Base-by-base conservation (phyloP, 92 coral and sea anemone species). In the Phenganax stokvisi region DNA sequence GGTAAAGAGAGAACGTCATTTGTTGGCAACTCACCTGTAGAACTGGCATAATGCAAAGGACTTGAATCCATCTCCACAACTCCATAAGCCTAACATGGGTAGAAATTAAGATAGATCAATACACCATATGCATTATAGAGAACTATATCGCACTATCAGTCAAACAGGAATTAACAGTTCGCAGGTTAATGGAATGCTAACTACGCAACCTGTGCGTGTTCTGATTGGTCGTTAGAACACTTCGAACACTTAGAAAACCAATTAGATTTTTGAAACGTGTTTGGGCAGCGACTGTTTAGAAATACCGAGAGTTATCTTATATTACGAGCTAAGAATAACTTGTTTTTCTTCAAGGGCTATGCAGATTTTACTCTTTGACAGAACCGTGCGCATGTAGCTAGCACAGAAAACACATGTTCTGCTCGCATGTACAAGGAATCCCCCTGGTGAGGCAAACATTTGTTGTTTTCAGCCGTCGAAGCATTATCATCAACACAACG, bases 41-140 rank as follows among this genome's bases (percentile, higher is more conserved):
- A 25, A 59, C 67, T 76, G 64, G 71, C 12, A 76, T 12, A 9
- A 76, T 57, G 30, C 53, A 76, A 56, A 76, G 81, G 81, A 76
- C 56, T 57, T 76, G 25, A 59, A 76, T 59, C 81, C 81, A 76
- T 51, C 59, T 29, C 37, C 70, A 54, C 16, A 76, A 12, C 81
- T 76, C 81, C 81, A 76, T 76, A 64, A 25, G 67, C 81, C 81
- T 76, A 76, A 37, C 81, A 76, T 76, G 52, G 67, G 71, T 76
- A 59, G 81, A 59, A 76, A 58, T 68, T 28, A 54, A 76, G 81
- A 29, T 47, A 13, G 81, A 76, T 57, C 81, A 76, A 76, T 64
- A 76, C 52, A 54, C 70, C 69, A 76, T 51, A 76, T 59, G 69
- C 57, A 76, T 68, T 1, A 76, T 58, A 31, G 25, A 76, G 47